Conservation (phyloP, 2,113 vertebrate genomes). For the Zosterops pallidus region DNA sequence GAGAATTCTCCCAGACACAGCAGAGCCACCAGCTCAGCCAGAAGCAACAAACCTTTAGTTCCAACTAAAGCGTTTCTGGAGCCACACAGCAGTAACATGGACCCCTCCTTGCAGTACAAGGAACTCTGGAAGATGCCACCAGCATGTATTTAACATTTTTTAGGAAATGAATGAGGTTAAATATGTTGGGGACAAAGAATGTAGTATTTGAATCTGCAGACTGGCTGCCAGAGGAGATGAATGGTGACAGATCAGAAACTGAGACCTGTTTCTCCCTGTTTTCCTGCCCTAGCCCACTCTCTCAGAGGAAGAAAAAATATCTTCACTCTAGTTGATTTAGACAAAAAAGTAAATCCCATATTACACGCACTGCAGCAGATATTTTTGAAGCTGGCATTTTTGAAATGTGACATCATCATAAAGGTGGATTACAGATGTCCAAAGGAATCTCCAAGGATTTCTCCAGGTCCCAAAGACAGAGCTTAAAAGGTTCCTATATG, state of each 20-base stretch:
- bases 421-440: slow-evolving; percentile 26
- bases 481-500: not conserved
- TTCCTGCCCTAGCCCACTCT: not conserved
- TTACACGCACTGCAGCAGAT: not conserved
- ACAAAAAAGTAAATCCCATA: not conserved
- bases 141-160: not conserved
- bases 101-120: not conserved
- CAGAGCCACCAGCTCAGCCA: not conserved
- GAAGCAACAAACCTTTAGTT: not conserved
- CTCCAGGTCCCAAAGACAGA: not conserved
- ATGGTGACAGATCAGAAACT: not conserved
- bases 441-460: not conserved
- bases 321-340: not conserved
- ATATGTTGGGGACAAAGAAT: not conserved
- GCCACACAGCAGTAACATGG: fast-evolving
- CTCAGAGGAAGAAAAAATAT: not conserved
- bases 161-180: not conserved
- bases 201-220: not conserved
- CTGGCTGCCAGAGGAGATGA: not conserved
- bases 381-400: slow-evolving; percentile 32
- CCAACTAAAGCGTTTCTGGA: not conserved
- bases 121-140: not conserved
- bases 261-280: not conserved
- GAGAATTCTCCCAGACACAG: fast-evolving
- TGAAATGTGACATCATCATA: slow-evolving; percentile 16